Evolutionary conservation across 2,888 invertebrate species (phyloP), one percentile per base, ranked within the genome.

Genomic region (Myopa testacea): DNA sequence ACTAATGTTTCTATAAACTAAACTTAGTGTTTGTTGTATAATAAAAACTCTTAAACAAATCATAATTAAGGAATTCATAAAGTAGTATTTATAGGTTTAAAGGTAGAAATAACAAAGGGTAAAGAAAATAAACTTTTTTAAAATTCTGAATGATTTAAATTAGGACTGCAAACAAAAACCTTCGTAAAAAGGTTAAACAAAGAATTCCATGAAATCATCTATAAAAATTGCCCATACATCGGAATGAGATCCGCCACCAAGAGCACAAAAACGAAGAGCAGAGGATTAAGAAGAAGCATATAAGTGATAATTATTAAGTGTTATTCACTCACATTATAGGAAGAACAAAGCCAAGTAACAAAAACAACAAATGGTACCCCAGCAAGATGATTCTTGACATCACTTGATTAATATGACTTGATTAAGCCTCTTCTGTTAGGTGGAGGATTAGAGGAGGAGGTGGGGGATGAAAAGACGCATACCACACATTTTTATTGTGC

Each of bases 161-260:
- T 6, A 55, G 10, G n/a, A 45, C 3, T 45, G 45, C 58, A 58
- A 8, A 26, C 26, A 26, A 68, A 68, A n/a, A 68, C 50, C 70
- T 70, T 70, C 60, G 71, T 40, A 12, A 71, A 60, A 69, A 71
- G 71, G 71, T 71, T 60, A 71, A 19, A 40, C 4, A 40, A 40
- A 40, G 34, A 71, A 38, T 34, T 71, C 8, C 10, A 34, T n/a
- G 19, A 45, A 69, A 26, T 14, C 69, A 26, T 26, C 69, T 37
- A 63, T 37, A 26, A 63, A 63, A 63, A 63, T 2, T 37, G 37
- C 14, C 3, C 67, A 67, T 26, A 50, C 50, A 50, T 8, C 50
- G 50, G 10, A 50, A 50, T 14, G 50, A 50, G 50, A 50, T 50
- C 50, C 50, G 50, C 50, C 16, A n/a, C 55, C 16, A 12, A 14